phyloP scores from a whole-genome alignment of 2,888 invertebrate genomes.

The Phytoseiulus persimilis region DNA sequence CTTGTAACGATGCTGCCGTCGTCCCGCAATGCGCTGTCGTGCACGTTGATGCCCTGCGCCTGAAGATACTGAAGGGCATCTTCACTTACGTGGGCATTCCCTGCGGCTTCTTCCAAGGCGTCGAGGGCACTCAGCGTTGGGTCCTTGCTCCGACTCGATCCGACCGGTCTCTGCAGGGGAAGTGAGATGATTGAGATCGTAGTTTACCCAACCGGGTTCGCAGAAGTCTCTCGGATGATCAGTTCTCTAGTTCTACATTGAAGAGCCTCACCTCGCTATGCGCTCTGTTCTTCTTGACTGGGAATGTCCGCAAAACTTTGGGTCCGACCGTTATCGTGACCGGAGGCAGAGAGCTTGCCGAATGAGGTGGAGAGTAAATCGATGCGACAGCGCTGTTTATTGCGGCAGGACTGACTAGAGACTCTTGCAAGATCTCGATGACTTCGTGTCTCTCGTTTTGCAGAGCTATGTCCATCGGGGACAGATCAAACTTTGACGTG shows the following conservation, averaged over 20 bases:
- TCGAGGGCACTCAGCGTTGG: slow-evolving; percentile 20
- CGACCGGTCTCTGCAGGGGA: not conserved
- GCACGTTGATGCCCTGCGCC: slow-evolving; percentile 20
- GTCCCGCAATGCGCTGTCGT: not conserved
- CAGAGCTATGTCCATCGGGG: slow-evolving; percentile 61
- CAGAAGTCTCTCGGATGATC: not conserved
- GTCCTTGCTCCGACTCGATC: not conserved
- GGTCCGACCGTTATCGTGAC: slow-evolving; percentile 28
- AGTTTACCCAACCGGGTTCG: too few relatives aligned
- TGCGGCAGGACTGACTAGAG: slow-evolving; percentile 10
- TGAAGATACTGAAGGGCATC: slow-evolving; percentile 22
- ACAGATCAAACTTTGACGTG: slow-evolving; percentile 61
- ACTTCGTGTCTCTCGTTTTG: slow-evolving; percentile 57
- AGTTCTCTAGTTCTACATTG: not conserved
- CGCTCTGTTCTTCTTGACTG: not conserved
- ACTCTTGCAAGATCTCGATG: slow-evolving; percentile 49
- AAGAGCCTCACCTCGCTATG: not conserved
- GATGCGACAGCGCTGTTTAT: slow-evolving; percentile 18
- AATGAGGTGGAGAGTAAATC: slow-evolving; percentile 8
- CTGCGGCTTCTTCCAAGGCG: slow-evolving; percentile 25
- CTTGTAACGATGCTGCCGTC: slow-evolving; percentile 17
- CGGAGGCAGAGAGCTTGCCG: not conserved
- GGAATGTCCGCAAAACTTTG: not conserved
- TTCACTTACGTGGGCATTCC: slow-evolving; percentile 17
- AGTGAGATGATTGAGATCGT: too few relatives aligned